Base-by-base conservation (phyloP, 92 coral and sea anemone species). In the Phenganax subtilis region DNA sequence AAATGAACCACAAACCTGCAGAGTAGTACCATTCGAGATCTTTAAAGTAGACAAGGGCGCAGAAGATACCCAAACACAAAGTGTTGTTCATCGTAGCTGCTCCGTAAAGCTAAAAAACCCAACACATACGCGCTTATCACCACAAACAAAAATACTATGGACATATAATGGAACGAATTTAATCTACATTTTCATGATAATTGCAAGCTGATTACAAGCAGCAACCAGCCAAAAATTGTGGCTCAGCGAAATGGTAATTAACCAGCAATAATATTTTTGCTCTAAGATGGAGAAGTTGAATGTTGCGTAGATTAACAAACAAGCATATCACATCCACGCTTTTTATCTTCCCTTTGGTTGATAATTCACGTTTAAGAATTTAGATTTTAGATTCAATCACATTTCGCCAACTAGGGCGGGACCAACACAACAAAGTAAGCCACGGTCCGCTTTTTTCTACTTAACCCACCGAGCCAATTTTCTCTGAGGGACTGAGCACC, bases 41-140 rank as follows among this genome's bases (percentile, higher is more conserved):
- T 68, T 90, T 88, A 59, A 94, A 87, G 88, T 92, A 93, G 12
- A 94, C 98, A 60, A 94, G 97, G 53, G 98, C 98, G 44, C 93
- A 93, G 57, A 93, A 93, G 83, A 93, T 93, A 14, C 93, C 98
- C 68, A 93, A 90, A 73, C 98, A 94, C 54, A 94, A 90, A 17
- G 98, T 94, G 84, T 94, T 94, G 90, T 92, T 94, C 98, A 94
- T 94, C 56, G 98, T 94, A 16, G 97, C 93, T 28, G 98, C 98
- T 12, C 98, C 98, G 76, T 94, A 94, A 74, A 94, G 71, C 98
- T 94, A 66, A 25, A 81, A 25, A 47, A 37, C 47, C 17, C 2
- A 84, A 84, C 51, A 31, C 12, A 55, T 52, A 30, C 25, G 53
- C 53, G 2, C 5, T 37, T 37, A 1, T 1, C 47, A 37, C 47